These are phyloP conservation scores for Mellilla xanthometata DNA, from an alignment of 2,888 invertebrate genomes.

Conservation along the genomic window DNA sequence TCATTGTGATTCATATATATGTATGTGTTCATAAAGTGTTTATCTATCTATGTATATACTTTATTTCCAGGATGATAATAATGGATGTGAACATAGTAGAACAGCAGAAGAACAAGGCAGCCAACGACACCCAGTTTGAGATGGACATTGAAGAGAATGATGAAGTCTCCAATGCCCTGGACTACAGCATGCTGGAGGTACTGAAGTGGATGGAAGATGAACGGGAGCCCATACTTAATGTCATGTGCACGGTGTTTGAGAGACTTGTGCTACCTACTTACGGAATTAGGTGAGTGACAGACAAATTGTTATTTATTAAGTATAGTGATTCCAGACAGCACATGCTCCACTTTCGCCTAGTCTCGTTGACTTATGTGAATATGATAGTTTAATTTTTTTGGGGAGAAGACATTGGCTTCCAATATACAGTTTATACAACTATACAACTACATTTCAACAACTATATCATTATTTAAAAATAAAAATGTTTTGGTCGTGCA, in stretches of 20 bases:
- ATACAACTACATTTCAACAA: too few relatives aligned
- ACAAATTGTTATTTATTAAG: too few relatives aligned
- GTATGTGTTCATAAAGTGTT: neutral
- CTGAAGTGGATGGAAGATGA: slow-evolving; percentile 86
- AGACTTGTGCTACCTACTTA: slow-evolving; percentile 91
- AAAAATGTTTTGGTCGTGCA: too few relatives aligned
- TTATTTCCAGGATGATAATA: slow-evolving; percentile 84
- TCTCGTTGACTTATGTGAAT: too few relatives aligned
- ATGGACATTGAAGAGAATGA: slow-evolving; percentile 81
- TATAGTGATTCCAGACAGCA: too few relatives aligned
- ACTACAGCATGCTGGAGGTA: slow-evolving; percentile 89
- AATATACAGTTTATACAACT: too few relatives aligned
- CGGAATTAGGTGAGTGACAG: slow-evolving; percentile 80
- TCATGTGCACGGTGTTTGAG: slow-evolving; percentile 88
- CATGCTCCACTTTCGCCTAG: too few relatives aligned
- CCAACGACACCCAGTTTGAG: slow-evolving; percentile 68
- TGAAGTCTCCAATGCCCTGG: slow-evolving; percentile 82
- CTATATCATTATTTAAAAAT: too few relatives aligned
- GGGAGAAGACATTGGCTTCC: too few relatives aligned
- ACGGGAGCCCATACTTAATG: slow-evolving; percentile 83
- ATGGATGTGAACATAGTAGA: slow-evolving; percentile 88
- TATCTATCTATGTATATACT: neutral
- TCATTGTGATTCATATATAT: too few relatives aligned
- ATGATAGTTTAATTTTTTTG: too few relatives aligned
- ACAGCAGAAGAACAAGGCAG: slow-evolving; percentile 60